Percentiles rank a stretch among this genome's conserved stretches.
Conservation (phyloP, 2,888 invertebrate species). For the Ochropleura plecta region DNA sequence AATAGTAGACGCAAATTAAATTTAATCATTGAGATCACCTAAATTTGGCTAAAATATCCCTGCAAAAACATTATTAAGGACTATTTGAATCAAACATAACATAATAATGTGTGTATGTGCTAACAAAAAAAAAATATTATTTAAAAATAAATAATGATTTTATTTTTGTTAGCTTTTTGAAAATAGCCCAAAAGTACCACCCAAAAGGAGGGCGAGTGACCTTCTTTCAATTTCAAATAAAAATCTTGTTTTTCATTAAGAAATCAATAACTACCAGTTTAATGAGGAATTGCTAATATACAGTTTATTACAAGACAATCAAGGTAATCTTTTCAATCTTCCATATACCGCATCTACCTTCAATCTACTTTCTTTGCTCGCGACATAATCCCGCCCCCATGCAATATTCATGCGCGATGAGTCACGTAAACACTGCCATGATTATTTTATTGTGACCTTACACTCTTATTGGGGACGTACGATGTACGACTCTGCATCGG, state of each 20-base stretch:
- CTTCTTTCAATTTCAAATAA: too few relatives aligned
- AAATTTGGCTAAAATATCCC: too few relatives aligned
- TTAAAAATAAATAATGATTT: too few relatives aligned
- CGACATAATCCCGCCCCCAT: slow-evolving; percentile 45
- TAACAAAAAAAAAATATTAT: too few relatives aligned
- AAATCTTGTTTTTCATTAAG: neutral
- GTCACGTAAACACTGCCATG: slow-evolving; percentile 68
- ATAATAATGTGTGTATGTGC: too few relatives aligned
- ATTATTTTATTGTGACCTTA: slow-evolving; percentile 68
- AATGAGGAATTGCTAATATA: neutral
- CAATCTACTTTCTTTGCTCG: neutral
- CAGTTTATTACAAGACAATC: neutral
- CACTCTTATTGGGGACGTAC: slow-evolving; percentile 53
- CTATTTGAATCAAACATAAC: too few relatives aligned
- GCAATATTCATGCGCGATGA: slow-evolving; percentile 63
- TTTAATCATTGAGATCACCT: neutral
- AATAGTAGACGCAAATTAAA: neutral
- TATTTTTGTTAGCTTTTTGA: too few relatives aligned
- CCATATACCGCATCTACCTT: slow-evolving; percentile 4
- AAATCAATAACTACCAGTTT: neutral
- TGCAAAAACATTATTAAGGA: too few relatives aligned
- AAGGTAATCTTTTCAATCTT: neutral
- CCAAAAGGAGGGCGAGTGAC: too few relatives aligned
- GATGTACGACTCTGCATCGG: slow-evolving; percentile 32
- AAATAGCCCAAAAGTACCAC: too few relatives aligned